Conservation (phyloP, 23 tunicate species). For the Trididemnum nubilum region DNA sequence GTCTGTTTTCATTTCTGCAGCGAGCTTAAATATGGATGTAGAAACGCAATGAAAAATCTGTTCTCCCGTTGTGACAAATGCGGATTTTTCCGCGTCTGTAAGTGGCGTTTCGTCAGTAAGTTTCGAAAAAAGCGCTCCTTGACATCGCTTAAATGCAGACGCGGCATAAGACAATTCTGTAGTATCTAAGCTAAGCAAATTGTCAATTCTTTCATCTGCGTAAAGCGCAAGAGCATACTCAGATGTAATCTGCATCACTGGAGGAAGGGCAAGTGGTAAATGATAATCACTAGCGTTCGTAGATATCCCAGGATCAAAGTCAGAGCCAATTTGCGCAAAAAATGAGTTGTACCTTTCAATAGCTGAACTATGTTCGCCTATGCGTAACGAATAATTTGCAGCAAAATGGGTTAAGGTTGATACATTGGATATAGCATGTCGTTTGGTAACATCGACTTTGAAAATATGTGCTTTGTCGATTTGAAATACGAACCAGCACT, state of each 20-base stretch:
- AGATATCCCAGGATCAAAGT: neutral
- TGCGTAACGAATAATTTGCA: neutral
- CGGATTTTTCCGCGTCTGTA: neutral
- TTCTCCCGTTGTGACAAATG: neutral
- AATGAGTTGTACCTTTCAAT: neutral
- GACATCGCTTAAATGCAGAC: neutral
- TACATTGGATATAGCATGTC: neutral
- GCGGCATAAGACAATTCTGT: neutral
- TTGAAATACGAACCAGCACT: neutral
- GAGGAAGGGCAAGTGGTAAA: neutral
- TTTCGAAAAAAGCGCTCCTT: neutral
- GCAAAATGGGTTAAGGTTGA: neutral
- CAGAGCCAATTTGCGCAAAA: neutral
- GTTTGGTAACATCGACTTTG: neutral
- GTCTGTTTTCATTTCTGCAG: neutral
- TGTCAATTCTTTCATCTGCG: neutral
- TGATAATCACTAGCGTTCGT: neutral
- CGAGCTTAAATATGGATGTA: neutral
- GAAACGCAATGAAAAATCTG: constrained; percentile 7
- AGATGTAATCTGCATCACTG: constrained; percentile 8
- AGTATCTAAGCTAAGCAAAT: neutral
- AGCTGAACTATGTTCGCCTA: neutral
- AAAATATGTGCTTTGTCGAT: neutral
- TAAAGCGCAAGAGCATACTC: neutral
- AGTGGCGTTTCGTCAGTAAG: neutral